phyloP scores from a whole-genome alignment of 2,888 invertebrate genomes.

The Brenthis daphne region DNA sequence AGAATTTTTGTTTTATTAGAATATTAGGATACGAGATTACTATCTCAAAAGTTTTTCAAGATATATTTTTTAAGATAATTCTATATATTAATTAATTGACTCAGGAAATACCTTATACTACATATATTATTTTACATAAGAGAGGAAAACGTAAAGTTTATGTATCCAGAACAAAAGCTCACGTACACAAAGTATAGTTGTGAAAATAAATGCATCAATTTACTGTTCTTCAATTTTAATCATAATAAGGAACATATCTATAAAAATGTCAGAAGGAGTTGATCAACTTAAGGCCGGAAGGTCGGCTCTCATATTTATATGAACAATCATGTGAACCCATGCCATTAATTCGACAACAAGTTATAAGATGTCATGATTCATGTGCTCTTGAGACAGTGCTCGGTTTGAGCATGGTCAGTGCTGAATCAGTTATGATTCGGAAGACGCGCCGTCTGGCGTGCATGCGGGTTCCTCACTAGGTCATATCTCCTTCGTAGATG shows the following conservation, averaged over 20 bases:
- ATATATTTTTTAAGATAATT: too few relatives aligned
- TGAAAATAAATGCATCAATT: not conserved
- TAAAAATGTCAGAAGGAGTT: slow-evolving; percentile 8
- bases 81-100: too few relatives aligned
- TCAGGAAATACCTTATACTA: too few relatives aligned
- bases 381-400: slow-evolving; percentile 42
- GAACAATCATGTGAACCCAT: slow-evolving; percentile 32
- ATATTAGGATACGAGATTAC: too few relatives aligned
- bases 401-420: slow-evolving; percentile 61
- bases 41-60: too few relatives aligned
- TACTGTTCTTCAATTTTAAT: not conserved
- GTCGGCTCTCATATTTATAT: slow-evolving; percentile 30
- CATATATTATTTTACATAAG: too few relatives aligned
- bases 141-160: too few relatives aligned
- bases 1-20: too few relatives aligned
- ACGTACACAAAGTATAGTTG: too few relatives aligned
- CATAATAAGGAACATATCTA: not conserved
- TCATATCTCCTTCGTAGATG: slow-evolving; percentile 51
- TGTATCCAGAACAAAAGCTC: too few relatives aligned
- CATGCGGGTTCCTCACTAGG: slow-evolving; percentile 61
- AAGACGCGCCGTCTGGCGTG: slow-evolving; percentile 65
- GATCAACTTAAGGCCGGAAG: slow-evolving; percentile 20
- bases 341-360: slow-evolving; percentile 23
- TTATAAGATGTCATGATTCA: slow-evolving; percentile 36
- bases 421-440: slow-evolving; percentile 51